These are phyloP conservation scores for Otolemur garnettii DNA, from an alignment of 2,113 vertebrate genomes.

Conservation along the genomic window DNA sequence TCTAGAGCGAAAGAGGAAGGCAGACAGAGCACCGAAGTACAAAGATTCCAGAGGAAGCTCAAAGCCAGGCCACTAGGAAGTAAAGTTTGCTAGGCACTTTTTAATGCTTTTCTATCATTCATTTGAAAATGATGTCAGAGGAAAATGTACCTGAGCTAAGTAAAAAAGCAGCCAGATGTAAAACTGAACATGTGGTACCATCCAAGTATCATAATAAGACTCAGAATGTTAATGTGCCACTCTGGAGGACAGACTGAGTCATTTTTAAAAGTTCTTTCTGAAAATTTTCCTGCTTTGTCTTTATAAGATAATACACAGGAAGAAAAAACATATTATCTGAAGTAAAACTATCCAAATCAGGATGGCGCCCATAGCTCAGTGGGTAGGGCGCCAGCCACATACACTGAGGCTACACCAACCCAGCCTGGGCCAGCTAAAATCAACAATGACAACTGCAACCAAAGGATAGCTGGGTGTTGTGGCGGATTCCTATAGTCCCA, in stretches of 20 bases:
- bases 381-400: too few species aligned
- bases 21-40: background rate
- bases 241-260: background rate
- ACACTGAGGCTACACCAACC: too few species aligned
- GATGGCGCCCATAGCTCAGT: too few species aligned
- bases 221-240: background rate
- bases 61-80: background rate
- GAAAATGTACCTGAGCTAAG: background rate
- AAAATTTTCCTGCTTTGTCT: background rate
- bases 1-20: background rate
- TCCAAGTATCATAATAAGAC: background rate
- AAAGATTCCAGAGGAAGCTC: background rate
- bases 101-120: background rate
- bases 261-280: background rate
- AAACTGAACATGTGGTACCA: background rate
- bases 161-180: background rate
- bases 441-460: too few species aligned
- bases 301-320: background rate
- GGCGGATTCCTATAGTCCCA: too few species aligned
- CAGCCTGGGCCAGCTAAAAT: too few species aligned
- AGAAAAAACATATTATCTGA: background rate
- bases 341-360: background rate
- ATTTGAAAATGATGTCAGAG: background rate
- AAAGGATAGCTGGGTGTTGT: too few species aligned
- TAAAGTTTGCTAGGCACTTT: background rate